Evolutionary conservation across 2,113 vertebrate genomes (phyloP), one percentile per base, ranked within the genome.

Genomic region (Axis porcinus): DNA sequence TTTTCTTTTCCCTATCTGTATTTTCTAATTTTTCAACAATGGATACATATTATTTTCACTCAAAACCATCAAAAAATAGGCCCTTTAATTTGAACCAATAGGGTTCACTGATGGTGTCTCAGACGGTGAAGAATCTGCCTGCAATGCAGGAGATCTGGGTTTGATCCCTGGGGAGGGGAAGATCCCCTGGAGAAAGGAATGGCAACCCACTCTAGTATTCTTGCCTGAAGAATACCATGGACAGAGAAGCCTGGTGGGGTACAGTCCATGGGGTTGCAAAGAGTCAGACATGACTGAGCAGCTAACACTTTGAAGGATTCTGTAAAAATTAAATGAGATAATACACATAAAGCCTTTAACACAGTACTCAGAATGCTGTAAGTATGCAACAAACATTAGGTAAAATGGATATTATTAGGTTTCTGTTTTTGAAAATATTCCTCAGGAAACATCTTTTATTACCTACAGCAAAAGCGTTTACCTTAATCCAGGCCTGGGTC

Each of bases 11-110:
- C 25, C 23, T 47, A 64, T 5, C 27, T 89, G 14, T 47, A 76
- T 92, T 95, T 88, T 95, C 67, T 47, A 88, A 76, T 88, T 88
- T 82, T 93, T 95, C 86, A 93, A 55, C 47, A 95, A 89, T 11
- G 17, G 92, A 76, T 12, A 79, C 27, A 12, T 74, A 85, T 57
- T 89, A 89, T 86, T 87, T 83, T 88, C 87, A 90, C 25, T 93
- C 88, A 95, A 40, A 74, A 79, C 17, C 30, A 64, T 85, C n/a
- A 86, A 95, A 88, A 96, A 70, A 74, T 14, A 54, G 9, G 70
- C 40, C 40, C 12, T 74, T 40, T 74, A 25, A 74, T 74, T 23
- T 74, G 67, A 74, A 74, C 67, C 21, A 74, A 40, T 7, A 74
- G 67, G 67, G 36, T 74, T 74, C 36, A 40, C 10, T 40, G 36